These are phyloP conservation scores for Siniperca scherzeri DNA, from an alignment of 2,797 vertebrate species.

Conservation along the genomic window DNA sequence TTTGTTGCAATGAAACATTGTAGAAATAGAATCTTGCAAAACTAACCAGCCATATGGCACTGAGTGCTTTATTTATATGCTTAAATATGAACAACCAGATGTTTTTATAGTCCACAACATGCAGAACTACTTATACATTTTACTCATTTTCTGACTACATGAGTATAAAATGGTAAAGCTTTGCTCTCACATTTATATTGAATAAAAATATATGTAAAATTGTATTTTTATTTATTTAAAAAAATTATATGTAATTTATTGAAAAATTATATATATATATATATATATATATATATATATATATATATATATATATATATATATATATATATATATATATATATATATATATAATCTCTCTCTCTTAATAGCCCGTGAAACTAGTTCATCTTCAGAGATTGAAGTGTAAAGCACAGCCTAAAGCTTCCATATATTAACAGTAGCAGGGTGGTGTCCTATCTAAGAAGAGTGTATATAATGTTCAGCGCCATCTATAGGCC, in stretches of 20 bases:
- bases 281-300: too few species aligned
- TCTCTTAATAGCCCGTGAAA: background rate
- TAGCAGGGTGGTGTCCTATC: background rate
- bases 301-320: too few species aligned
- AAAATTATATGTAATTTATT: too few species aligned
- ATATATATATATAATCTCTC: too few species aligned
- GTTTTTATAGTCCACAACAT: slow-evolving; percentile 1
- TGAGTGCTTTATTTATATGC: background rate
- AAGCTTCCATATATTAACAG: background rate
- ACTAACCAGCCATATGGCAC: background rate
- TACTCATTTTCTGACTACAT: background rate
- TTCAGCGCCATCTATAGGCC: slow-evolving; percentile 37
- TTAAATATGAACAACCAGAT: background rate
- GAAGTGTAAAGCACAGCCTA: background rate
- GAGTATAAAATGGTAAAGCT: background rate
- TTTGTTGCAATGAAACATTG: background rate
- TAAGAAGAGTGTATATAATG: background rate
- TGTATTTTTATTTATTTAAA: too few species aligned
- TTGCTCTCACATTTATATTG: background rate
- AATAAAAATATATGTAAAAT: background rate
- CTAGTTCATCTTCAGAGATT: background rate
- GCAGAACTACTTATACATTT: background rate
- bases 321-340: too few species aligned
- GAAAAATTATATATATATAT: too few species aligned
- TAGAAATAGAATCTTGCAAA: background rate